Conservation (phyloP, 2,113 vertebrate genomes). For the Silurus asotus region DNA sequence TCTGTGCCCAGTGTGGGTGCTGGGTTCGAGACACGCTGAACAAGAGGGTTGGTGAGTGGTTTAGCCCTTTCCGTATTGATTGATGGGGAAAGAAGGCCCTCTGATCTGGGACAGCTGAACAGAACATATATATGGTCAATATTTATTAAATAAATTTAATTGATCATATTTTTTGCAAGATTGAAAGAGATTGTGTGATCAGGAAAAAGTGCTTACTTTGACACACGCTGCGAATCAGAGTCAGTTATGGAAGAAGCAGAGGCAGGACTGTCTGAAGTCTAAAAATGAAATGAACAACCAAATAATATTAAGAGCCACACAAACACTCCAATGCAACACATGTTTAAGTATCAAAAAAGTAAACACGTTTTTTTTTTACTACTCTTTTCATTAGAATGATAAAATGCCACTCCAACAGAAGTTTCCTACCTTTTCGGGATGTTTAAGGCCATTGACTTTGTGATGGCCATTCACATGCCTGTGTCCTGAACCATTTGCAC, state of each 20-base stretch:
- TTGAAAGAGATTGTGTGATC: slow-evolving; percentile 28
- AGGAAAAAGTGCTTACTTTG: slow-evolving; percentile 55
- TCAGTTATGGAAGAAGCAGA: slow-evolving; percentile 41
- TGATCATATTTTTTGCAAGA: neutral
- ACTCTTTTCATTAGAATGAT: neutral
- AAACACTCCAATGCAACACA: neutral
- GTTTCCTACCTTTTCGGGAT: slow-evolving; percentile 58
- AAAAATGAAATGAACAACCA: slow-evolving; percentile 24
- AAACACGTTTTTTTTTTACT: neutral
- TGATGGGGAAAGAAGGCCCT: slow-evolving; percentile 31
- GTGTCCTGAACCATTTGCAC: slow-evolving; percentile 45
- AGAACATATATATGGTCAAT: neutral
- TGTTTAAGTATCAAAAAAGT: neutral
- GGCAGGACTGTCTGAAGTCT: slow-evolving; percentile 56
- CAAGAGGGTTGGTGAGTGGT: slow-evolving; percentile 45
- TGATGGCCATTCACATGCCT: slow-evolving; percentile 67
- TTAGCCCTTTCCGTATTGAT: slow-evolving; percentile 56
- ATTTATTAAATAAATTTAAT: no score
- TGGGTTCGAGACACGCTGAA: slow-evolving; percentile 35
- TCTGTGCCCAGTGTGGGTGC: slow-evolving; percentile 17
- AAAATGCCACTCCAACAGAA: neutral
- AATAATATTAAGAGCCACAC: neutral
- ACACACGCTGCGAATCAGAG: slow-evolving; percentile 37
- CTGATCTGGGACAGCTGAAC: slow-evolving; percentile 39
- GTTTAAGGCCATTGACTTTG: slow-evolving; percentile 68